Evolutionary conservation across 2,113 vertebrate genomes (phyloP).

Genomic region (Micronycteris hirsuta): DNA sequence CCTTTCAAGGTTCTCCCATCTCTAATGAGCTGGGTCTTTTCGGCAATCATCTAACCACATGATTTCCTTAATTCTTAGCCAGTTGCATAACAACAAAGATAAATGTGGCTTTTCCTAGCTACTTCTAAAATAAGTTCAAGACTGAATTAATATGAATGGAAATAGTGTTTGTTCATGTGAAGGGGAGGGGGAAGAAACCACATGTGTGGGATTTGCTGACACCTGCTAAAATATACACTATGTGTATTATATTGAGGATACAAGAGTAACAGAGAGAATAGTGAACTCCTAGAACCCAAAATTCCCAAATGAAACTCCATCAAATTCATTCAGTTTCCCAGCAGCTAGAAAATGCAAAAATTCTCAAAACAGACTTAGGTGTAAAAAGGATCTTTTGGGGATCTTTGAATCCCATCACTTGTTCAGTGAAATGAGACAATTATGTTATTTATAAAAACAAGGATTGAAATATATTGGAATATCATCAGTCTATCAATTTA

Average conservation of each 20-base stretch:
- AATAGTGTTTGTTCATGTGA: constrained; percentile 28
- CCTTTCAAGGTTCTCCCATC: constrained; percentile 53
- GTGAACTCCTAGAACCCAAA: not conserved
- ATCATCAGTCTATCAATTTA: not conserved
- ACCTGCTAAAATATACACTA: constrained; percentile 30
- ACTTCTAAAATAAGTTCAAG: constrained; percentile 63
- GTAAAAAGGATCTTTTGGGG: constrained; percentile 5
- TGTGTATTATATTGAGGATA: not conserved
- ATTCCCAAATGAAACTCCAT: not conserved
- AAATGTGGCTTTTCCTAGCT: constrained; percentile 59
- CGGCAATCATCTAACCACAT: constrained; percentile 40
- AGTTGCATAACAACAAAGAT: constrained; percentile 54
- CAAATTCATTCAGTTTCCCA: not conserved
- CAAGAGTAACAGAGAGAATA: not conserved
- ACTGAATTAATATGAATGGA: constrained; percentile 58
- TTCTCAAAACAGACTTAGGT: not conserved
- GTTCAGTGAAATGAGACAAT: constrained; percentile 12
- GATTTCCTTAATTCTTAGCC: constrained; percentile 64
- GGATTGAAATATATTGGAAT: not conserved
- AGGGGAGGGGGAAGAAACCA: not conserved
- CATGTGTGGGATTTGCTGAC: constrained; percentile 27
- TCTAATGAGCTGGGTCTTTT: constrained; percentile 59
- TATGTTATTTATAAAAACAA: constrained; percentile 52
- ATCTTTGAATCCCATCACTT: constrained; percentile 12
- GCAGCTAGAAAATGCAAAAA: not conserved